Percentiles rank a stretch among this genome's conserved stretches.
Evolutionary conservation across 1,140 invertebrate species (phyloP).

Genomic region (Tribolium madens): DNA sequence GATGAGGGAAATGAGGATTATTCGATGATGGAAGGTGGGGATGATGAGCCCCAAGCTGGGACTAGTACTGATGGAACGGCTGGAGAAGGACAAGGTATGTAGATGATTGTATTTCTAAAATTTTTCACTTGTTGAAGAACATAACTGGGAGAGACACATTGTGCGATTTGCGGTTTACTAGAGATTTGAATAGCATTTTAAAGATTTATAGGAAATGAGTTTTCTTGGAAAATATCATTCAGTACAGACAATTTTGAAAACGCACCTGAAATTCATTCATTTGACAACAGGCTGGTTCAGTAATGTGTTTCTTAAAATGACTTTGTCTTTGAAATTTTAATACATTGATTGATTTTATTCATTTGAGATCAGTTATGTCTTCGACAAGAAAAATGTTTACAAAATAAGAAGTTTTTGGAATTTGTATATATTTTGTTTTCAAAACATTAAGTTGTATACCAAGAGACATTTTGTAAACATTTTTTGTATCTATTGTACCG

Average conservation of each 20-base stretch:
- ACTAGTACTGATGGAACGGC: slow-evolving; percentile 57
- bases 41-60: slow-evolving; percentile 61
- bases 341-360: not conserved
- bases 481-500: not conserved
- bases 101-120: not conserved
- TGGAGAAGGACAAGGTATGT: slow-evolving; percentile 64
- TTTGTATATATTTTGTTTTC: not conserved
- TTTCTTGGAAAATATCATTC: too few relatives aligned
- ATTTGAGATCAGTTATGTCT: not conserved
- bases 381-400: not conserved
- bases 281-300: not conserved
- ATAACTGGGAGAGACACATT: slow-evolving; percentile 15
- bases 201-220: too few relatives aligned
- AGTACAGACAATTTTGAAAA: too few relatives aligned
- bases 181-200: too few relatives aligned
- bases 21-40: slow-evolving; percentile 59
- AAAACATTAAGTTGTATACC: not conserved
- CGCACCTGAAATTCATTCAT: too few relatives aligned
- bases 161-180: too few relatives aligned
- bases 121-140: not conserved
- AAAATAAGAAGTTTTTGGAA: not conserved
- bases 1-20: slow-evolving; percentile 61
- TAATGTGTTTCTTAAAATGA: not conserved
- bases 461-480: not conserved
- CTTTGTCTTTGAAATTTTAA: not conserved